A percentile compares a stretch with the other conserved stretches of the same genome.
phyloP scores from a whole-genome alignment of 2,113 vertebrate species.

The Synodontis membranacea region DNA sequence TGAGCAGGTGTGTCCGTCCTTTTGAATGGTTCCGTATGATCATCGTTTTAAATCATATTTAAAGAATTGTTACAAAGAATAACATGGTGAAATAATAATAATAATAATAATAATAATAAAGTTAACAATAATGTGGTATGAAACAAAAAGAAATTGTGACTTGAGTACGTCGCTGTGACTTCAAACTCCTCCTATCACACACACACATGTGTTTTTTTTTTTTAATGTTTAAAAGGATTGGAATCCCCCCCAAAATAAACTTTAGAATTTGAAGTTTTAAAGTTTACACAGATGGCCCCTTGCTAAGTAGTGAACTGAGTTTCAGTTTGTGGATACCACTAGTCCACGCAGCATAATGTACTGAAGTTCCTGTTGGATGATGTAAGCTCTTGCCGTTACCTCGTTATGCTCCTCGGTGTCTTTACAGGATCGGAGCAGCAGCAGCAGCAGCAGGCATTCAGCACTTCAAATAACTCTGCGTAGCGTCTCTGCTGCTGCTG shows the following conservation, averaged over 20 bases:
- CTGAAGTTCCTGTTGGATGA: background rate
- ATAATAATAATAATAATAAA: background rate
- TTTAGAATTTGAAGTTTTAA: background rate
- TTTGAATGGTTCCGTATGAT: too few relatives aligned
- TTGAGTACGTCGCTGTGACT: background rate
- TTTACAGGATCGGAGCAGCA: constrained; percentile 1
- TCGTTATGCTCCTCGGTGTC: background rate
- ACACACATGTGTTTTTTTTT: too few relatives aligned
- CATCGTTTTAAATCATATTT: background rate
- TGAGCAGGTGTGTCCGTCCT: too few relatives aligned
- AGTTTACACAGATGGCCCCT: background rate
- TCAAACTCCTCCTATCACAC: background rate
- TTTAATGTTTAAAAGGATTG: too few relatives aligned
- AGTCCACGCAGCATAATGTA: background rate
- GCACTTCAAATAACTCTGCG: constrained; percentile 17
- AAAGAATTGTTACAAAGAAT: background rate
- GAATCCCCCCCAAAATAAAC: too few relatives aligned
- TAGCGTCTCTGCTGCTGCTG: background rate
- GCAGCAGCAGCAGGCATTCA: background rate
- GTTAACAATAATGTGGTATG: background rate
- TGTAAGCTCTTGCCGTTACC: constrained; percentile 3
- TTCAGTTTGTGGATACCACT: background rate
- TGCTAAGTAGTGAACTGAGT: background rate
- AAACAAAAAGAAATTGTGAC: background rate
- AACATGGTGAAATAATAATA: too few relatives aligned